Conservation (phyloP, 2,113 vertebrate genomes). For the Parus major region DNA sequence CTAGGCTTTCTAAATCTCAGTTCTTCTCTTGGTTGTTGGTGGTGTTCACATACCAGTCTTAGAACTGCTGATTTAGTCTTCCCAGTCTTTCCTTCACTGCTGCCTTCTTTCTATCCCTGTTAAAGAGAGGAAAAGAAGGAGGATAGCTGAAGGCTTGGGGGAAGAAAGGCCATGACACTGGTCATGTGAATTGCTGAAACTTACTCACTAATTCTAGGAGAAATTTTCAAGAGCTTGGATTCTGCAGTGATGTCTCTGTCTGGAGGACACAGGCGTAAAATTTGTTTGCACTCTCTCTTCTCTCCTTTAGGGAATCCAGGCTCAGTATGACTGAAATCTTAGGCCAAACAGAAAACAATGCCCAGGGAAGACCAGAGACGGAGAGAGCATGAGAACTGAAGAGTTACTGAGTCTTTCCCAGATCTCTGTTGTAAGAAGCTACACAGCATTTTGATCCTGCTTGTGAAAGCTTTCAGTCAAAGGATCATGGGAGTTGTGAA, state of each 20-base stretch:
- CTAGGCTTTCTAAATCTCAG: background rate
- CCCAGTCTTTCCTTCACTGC: background rate
- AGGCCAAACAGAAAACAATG: conserved; percentile 9
- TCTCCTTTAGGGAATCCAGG: conserved; percentile 60
- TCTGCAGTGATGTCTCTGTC: background rate
- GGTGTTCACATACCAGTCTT: background rate
- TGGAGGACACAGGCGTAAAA: background rate
- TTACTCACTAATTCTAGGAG: background rate
- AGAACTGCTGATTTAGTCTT: background rate
- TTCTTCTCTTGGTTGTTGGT: background rate
- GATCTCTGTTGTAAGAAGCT: conserved; percentile 13
- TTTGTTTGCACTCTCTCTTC: background rate
- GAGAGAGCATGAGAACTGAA: conserved; percentile 13
- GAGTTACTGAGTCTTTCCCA: conserved; percentile 43
- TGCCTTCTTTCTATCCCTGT: background rate
- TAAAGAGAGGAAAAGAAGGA: background rate
- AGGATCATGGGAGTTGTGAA: background rate
- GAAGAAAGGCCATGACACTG: background rate
- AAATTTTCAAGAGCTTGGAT: background rate
- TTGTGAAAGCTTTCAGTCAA: background rate
- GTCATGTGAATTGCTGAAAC: background rate
- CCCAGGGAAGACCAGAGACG: background rate
- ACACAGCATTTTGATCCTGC: background rate
- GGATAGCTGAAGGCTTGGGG: background rate
- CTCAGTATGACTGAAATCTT: conserved; percentile 58